Base-by-base conservation (phyloP, 2,888 invertebrate species). In the Oxyteleia sp. region DNA sequence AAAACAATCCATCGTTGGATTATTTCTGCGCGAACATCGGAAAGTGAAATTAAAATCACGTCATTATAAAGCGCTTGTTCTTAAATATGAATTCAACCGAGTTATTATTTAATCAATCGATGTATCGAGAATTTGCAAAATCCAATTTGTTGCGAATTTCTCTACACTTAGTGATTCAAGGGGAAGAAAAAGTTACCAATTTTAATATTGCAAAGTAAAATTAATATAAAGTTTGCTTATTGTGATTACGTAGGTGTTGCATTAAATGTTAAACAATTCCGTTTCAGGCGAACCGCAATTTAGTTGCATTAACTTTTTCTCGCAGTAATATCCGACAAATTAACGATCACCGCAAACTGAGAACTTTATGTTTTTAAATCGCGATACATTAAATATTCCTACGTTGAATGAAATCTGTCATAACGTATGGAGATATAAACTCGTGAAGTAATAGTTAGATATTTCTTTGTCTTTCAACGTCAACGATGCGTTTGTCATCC, bases 401-500 rank as follows among this genome's bases (percentile, higher is more conserved):
- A 15, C 26, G 57, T 13, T 45, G 57, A 66, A 75, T 66, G 66
- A 55, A 74, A 61, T 26, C 49, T 32, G 66, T 75, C 47, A 11
- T 35, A 49, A 7, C 29, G 20, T 29, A 16, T 3, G 16, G 26
- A 45, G 63, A 55, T 47, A 45, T 35, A 64, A 57, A 63, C 41
- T 49, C 41, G 55, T 51, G 64, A 64, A 64, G 71, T 71, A 79
- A 79, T 55, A 71, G 79, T 53, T 20, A 16, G 74, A 74, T 61
- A 26, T 74, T 59, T 68, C 71, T 74, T 81, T 74, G 80, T 81
- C 80, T 81, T 74, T 74, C 80, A 81, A 81, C 74, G 80, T 81
- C 80, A 81, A 41, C 68, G 61, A 81, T 81, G 74, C 63, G 71
- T 78, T 47, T 76, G 75, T 66, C 59, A 53, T 64, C 64, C 51